Percentiles rank a stretch among this genome's conserved stretches.
Conservation (phyloP, 2,888 invertebrate genomes). For the Ennomos quercinarius region DNA sequence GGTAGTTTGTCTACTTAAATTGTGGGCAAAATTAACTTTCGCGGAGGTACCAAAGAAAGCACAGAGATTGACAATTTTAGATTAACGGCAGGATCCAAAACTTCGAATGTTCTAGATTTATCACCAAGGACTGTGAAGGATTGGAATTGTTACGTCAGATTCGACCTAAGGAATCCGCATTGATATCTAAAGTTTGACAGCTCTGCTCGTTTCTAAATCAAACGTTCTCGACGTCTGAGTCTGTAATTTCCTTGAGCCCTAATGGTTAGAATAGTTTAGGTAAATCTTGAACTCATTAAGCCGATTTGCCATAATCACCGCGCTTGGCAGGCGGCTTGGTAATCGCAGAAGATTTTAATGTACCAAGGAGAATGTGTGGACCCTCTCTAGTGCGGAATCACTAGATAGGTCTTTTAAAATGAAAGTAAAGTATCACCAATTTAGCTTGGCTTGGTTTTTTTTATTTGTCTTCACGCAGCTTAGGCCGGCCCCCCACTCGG, state of each 20-base stretch:
- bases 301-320: too few relatives aligned
- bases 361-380: too few relatives aligned
- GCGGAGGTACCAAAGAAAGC: slow-evolving; percentile 25
- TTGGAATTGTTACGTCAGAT: slow-evolving; percentile 25
- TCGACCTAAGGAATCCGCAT: slow-evolving; percentile 17
- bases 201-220: slow-evolving; percentile 26
- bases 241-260: background rate
- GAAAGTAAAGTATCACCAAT: too few relatives aligned
- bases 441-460: too few relatives aligned
- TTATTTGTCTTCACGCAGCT: too few relatives aligned
- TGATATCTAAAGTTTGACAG: slow-evolving; percentile 29
- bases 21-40: slow-evolving; percentile 30
- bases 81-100: slow-evolving; percentile 26
- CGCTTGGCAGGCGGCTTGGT: too few relatives aligned
- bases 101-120: slow-evolving; percentile 30
- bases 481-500: too few relatives aligned
- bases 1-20: slow-evolving; percentile 35
- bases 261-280: too few relatives aligned
- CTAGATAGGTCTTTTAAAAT: too few relatives aligned
- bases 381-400: too few relatives aligned
- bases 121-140: slow-evolving; percentile 22
- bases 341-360: too few relatives aligned
- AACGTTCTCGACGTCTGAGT: slow-evolving; percentile 10
- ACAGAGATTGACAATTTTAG: slow-evolving; percentile 18
- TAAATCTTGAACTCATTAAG: too few relatives aligned